Percentiles rank a stretch among this genome's conserved stretches.
Conservation (phyloP, 2,113 vertebrate genomes). For the Scomber scombrus region DNA sequence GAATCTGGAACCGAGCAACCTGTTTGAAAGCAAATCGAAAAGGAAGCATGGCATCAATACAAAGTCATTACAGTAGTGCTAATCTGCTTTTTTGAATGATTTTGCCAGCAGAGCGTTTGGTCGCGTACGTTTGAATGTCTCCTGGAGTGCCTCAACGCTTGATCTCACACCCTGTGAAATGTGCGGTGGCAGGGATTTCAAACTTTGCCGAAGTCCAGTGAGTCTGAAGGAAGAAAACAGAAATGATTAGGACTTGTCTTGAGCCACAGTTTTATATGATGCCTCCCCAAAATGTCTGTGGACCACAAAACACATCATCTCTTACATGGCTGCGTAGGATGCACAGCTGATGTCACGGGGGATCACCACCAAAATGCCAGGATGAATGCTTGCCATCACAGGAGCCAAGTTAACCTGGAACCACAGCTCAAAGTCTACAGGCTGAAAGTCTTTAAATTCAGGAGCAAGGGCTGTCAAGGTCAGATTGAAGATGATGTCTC, state of each 20-base stretch:
- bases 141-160: no score
- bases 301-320: not conserved
- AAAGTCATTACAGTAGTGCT: no score
- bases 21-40: conserved; percentile 1
- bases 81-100: no score
- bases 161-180: no score
- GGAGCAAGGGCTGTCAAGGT: conserved; percentile 60
- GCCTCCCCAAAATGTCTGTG: not conserved
- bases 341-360: conserved; percentile 69
- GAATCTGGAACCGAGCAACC: conserved; percentile 33
- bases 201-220: conserved; percentile 27
- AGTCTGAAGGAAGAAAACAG: conserved; percentile 23
- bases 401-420: conserved; percentile 56
- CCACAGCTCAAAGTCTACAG: conserved; percentile 39
- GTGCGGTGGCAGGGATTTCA: conserved; percentile 24
- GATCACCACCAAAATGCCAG: conserved; percentile 46
- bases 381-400: conserved; percentile 53
- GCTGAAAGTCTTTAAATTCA: conserved; percentile 25
- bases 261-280: not conserved
- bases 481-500: conserved; percentile 58
- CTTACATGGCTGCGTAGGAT: conserved; percentile 66
- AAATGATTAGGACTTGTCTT: conserved; percentile 1
- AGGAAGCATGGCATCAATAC: no score
- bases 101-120: no score
- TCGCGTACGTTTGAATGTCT: no score